Base-by-base conservation (phyloP, 2,797 vertebrate genomes). In the Danio kyathit region DNA sequence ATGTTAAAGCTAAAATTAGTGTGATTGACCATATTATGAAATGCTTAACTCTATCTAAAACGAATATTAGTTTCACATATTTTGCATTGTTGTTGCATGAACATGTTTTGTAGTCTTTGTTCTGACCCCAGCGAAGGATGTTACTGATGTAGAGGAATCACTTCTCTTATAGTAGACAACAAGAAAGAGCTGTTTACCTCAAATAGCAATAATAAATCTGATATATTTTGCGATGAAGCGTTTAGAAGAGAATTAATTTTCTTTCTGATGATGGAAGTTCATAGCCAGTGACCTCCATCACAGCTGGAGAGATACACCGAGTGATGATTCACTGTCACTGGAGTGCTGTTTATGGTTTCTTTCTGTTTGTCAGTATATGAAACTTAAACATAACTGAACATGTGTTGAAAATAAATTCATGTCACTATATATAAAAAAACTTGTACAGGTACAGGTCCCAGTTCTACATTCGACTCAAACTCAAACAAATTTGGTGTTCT, bases 231-330 rank as follows among this genome's bases (percentile, higher is more conserved):
- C n/a, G 12, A 48, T 54, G 13, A 46, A 17, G 51, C 4, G 6
- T 46, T 76, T 56, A 67, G 54, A 38, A 40, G 14, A 38, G 1
- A 40, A 67, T 67, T 46, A 14, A 57, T 57, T 56, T 66, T 57
- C 14, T 59, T 67, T 48, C 14, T 38, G 19, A 17, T 14, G 19
- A 40, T 57, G 14, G 64, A 69, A 48, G 12, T 69, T 41, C 60
- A 56, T 49, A 59, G 44, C 44, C 52, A 48, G 11, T 69, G 54
- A 57, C 51, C 75, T 67, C 63, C 46, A 46, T 76, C 74, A 76
- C 49, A 65, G 29, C 52, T 38, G 49, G 74, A 76, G 60, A 77
- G 21, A 78, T 49, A 59, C 52, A 60, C 7, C 38, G 54, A 49
- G 43, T 59, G 19, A 19, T 77, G 52, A 78, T 19, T 40, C 21